phyloP scores from a whole-genome alignment of 2,113 vertebrate species.

The Telmatochromis bifrenatus region DNA sequence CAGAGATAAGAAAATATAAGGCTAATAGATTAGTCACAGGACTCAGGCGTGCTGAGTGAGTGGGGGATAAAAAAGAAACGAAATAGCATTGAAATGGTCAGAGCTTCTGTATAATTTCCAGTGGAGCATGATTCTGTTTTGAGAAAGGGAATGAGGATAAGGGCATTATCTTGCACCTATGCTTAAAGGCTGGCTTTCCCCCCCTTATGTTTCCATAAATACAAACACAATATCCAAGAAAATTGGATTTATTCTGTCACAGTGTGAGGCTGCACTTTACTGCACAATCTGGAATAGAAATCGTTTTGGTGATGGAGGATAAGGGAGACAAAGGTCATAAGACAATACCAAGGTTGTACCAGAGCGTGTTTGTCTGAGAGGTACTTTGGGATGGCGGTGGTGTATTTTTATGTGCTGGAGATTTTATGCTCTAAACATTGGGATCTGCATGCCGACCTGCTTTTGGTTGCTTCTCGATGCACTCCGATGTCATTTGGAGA shows the following conservation, averaged over 20 bases:
- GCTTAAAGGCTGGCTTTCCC: conserved; percentile 6
- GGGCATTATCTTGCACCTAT: conserved; percentile 28
- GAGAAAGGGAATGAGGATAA: neutral
- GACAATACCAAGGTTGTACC: neutral
- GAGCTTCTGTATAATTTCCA: neutral
- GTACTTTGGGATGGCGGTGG: neutral
- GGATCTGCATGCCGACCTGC: neutral
- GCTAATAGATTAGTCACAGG: conserved; percentile 25
- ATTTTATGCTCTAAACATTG: neutral
- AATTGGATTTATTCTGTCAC: conserved; percentile 48
- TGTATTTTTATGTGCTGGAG: neutral
- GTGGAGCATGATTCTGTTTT: conserved; percentile 5
- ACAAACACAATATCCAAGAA: conserved; percentile 37
- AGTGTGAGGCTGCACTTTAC: conserved; percentile 2
- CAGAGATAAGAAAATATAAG: conserved; percentile 10
- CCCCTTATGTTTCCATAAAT: conserved; percentile 46
- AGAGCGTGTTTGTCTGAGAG: neutral
- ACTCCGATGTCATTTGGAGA: neutral
- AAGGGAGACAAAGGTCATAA: neutral
- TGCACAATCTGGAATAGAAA: conserved; percentile 2
- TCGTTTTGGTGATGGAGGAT: conserved; percentile 3
- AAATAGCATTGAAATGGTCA: neutral
- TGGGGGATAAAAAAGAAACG: neutral
- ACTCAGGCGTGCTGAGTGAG: neutral
- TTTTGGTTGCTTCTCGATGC: neutral